Evolutionary conservation across 2,888 invertebrate genomes (phyloP), one percentile per base, ranked within the genome.

Genomic region (Ganaspis brasiliensis): DNA sequence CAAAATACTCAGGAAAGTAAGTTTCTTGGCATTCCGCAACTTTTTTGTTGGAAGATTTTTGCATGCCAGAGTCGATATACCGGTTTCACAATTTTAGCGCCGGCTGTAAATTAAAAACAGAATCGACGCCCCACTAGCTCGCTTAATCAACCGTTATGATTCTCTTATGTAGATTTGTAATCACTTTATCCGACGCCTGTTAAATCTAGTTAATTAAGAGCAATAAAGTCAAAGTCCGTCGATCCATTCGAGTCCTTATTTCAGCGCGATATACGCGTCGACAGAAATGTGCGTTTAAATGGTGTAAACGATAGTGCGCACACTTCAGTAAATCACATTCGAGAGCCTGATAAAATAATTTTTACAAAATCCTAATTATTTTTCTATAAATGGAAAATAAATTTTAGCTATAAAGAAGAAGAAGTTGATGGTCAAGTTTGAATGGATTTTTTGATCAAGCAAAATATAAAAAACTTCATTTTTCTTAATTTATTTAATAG

Each of bases 151-250:
- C 59, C 31, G 59, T 59, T 59, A 59, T 59, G 26, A 59, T 59
- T 55, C 19, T 55, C 19, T 31, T 59, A 59, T 16, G 56, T 5
- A 56, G 24, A 24, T 56, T 59, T 31, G 35, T 59, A 59, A 59
- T 59, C 59, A 16, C 35, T 59, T 59, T 59, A 59, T 59, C 35
- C 31, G 31, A 59, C 59, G 59, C 35, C 59, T 35, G 59, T 31
- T 59, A 31, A 35, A 35, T 59, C 59, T 59, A 59, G 59, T 59
- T 59, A 59, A 59, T 59, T 59, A 59, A 59, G 35, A 59, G 35
- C 35, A 59, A 59, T 16, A 59, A 59, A 31, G 19, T 59, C 31
- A 31, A 59, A 8, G 35, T 59, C 19, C 31, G 9, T 55, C 19
- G 59, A 59, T 26, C 6, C 59, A 59, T 59, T 59, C 24, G 9